Base-by-base conservation (phyloP, 2,888 invertebrate genomes). In the Asteroscopus sphinx region DNA sequence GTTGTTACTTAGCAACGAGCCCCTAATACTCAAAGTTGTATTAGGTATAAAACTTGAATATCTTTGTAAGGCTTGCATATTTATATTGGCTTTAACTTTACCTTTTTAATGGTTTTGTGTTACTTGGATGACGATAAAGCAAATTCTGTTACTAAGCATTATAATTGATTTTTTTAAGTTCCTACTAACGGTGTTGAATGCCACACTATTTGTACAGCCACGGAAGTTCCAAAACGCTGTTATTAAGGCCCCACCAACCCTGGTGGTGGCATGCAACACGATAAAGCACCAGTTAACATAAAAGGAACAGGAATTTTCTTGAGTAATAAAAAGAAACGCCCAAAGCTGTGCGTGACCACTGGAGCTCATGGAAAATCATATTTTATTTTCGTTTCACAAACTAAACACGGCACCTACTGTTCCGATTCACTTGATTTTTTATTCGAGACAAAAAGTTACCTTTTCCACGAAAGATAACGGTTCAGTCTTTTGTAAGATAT, bases 261-360 rank as follows among this genome's bases (percentile, higher is more conserved):
- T n/a, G 80, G 85, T 56, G 42, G 80, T 82, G 81, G 87, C 91
- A 90, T 90, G 90, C 87, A 87, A 89, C 86, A 88, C 91, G 88
- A 89, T 87, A 90, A 89, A 88, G 79, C 81, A 81, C 84, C 83
- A 83, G 87, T 88, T 89, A 86, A 88, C 88, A 88, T 90, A 89
- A 91, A 90, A 87, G 86, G 82, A 87, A 82, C 86, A 87, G 79
- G 81, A 83, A 86, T 86, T 89, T 80, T 84, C 87, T 86, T 82
- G 75, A 83, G 81, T 82, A 87, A 88, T 87, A 88, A 87, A 88
- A 87, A 86, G 85, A 82, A 87, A 86, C 82, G 82, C 82, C 82
- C 78, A 78, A 79, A 83, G 78, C 76, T 72, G 82, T 90, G 90
- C 91, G 91, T 90, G 91, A 90, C 89, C 89, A 85, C 72, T 79